Percentiles rank a stretch among this genome's conserved stretches.
Conservation (phyloP, 2,797 vertebrate genomes). For the Paratrypauchen microcephalus region DNA sequence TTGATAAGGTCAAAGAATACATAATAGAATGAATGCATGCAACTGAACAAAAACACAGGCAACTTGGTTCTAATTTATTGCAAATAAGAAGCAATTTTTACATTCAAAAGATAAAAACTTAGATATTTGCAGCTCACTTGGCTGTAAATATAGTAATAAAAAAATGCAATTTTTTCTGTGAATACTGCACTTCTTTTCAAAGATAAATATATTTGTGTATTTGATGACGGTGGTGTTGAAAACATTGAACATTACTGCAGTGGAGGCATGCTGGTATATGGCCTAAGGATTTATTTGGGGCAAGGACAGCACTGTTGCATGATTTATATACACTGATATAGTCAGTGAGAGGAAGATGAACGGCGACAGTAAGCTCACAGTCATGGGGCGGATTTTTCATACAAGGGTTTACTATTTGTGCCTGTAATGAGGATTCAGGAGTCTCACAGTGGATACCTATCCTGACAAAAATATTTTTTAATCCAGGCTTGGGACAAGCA, state of each 20-base stretch:
- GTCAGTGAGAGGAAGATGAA: conserved; percentile 3
- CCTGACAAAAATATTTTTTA: background rate
- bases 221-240: background rate
- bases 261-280: conserved; percentile 8
- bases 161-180: no score
- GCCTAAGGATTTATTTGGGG: conserved; percentile 27
- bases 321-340: conserved; percentile 16
- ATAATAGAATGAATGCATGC: background rate
- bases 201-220: background rate
- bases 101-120: no score
- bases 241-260: conserved; percentile 20
- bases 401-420: background rate
- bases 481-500: background rate
- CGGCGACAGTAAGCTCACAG: background rate
- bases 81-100: no score
- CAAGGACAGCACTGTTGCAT: conserved; percentile 15
- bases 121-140: no score
- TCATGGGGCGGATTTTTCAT: background rate
- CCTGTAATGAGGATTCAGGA: background rate
- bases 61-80: no score
- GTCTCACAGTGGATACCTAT: background rate
- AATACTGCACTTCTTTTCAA: background rate
- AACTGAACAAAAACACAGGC: background rate
- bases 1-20: background rate
- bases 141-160: no score